A percentile compares a stretch with the other conserved stretches of the same genome.
Evolutionary conservation across 2,113 vertebrate species (phyloP).

Genomic region (Hirundichthys speculiger): DNA sequence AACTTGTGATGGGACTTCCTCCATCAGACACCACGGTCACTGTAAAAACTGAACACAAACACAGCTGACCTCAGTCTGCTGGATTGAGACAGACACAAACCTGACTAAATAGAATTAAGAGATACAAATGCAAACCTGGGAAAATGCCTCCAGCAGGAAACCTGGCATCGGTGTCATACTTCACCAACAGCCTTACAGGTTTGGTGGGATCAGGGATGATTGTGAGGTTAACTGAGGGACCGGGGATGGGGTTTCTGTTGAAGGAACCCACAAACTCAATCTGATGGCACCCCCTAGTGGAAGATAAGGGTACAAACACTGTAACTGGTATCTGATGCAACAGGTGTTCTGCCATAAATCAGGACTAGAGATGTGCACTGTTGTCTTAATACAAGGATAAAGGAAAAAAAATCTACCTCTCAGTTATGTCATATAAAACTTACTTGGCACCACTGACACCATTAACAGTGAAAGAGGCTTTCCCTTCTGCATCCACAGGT

Average conservation of each 20-base stretch:
- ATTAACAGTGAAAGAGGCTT: conserved; percentile 81
- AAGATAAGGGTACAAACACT: conserved; percentile 35
- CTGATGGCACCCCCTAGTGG: conserved; percentile 85
- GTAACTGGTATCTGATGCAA: too few relatives aligned
- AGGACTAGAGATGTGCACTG: too few relatives aligned
- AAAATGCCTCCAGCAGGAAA: conserved; percentile 86
- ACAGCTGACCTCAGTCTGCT: conserved; percentile 4
- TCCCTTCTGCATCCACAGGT: conserved; percentile 83
- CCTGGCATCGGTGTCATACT: conserved; percentile 77
- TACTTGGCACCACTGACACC: conserved; percentile 86
- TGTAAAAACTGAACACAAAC: conserved; percentile 84
- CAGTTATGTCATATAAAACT: conserved; percentile 48
- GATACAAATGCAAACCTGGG: conserved; percentile 80
- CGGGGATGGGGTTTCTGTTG: conserved; percentile 78
- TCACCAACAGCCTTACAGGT: conserved; percentile 82
- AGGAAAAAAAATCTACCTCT: neutral
- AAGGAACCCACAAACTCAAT: conserved; percentile 80
- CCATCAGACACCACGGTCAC: conserved; percentile 90
- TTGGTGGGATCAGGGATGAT: conserved; percentile 89
- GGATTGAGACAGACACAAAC: neutral
- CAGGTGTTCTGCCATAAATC: too few relatives aligned
- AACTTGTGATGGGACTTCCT: conserved; percentile 83
- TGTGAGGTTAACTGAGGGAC: conserved; percentile 83
- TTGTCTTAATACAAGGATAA: neutral
- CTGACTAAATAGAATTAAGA: neutral